A percentile compares a stretch with the other conserved stretches of the same genome.
These are phyloP conservation scores for Odontophorus gujanensis DNA, from an alignment of 2,113 vertebrate species.

Conservation along the genomic window DNA sequence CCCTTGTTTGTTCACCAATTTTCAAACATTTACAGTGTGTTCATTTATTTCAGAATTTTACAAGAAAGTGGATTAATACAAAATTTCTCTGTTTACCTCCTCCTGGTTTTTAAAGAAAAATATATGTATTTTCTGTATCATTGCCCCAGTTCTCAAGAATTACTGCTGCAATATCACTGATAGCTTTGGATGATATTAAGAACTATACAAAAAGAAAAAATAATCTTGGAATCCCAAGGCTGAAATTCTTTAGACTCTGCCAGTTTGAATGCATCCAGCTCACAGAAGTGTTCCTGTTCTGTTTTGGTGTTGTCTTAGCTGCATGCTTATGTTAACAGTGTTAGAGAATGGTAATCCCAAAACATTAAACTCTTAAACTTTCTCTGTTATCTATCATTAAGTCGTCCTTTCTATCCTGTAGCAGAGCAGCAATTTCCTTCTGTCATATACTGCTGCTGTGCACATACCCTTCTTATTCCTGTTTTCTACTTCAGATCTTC, in stretches of 20 bases:
- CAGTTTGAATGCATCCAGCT: not conserved
- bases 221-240: not conserved
- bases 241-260: not conserved
- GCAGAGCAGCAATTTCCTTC: not conserved
- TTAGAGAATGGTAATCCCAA: not conserved
- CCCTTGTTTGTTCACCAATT: not conserved
- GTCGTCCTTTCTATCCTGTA: not conserved
- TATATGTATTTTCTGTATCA: no score
- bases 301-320: not conserved
- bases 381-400: not conserved
- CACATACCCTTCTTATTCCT: not conserved
- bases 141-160: not conserved
- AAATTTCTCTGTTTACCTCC: not conserved
- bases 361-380: not conserved
- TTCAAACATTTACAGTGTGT: not conserved
- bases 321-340: not conserved
- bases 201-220: not conserved
- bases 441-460: not conserved
- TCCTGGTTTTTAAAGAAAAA: not conserved
- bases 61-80: not conserved
- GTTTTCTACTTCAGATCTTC: not conserved
- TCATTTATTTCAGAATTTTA: not conserved
- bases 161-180: not conserved
- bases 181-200: not conserved
- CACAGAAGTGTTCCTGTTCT: not conserved